phyloP scores from a whole-genome alignment of 2,888 invertebrate genomes.

The Leptothorax acervorum region DNA sequence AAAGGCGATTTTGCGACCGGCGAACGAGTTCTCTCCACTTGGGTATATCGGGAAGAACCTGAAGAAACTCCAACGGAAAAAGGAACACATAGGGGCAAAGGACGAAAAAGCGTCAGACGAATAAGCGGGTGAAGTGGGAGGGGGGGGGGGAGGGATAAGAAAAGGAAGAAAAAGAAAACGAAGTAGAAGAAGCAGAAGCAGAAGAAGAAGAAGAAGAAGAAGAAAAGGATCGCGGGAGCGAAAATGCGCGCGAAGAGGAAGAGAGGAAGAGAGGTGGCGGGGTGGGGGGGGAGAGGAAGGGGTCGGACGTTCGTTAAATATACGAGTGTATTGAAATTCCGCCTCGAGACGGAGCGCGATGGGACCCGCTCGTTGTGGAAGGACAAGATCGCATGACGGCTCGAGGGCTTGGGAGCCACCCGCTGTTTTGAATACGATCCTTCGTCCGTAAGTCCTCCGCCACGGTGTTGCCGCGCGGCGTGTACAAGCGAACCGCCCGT shows the following conservation, averaged over 20 bases:
- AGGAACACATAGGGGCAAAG: conserved; percentile 55
- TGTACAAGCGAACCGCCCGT: conserved; percentile 67
- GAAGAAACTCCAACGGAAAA: conserved; percentile 59
- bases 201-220: conserved; percentile 41
- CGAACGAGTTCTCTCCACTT: conserved; percentile 70
- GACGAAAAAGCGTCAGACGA: conserved; percentile 48
- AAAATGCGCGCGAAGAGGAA: conserved; percentile 26
- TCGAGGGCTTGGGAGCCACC: conserved; percentile 80
- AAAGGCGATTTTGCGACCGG: conserved; percentile 71
- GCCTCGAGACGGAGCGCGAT: conserved; percentile 79
- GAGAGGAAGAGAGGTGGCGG: conserved; percentile 7
- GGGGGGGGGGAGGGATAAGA: conserved; percentile 42
- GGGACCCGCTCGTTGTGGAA: conserved; percentile 81
- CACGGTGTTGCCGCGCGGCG: conserved; percentile 67
- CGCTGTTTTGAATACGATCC: conserved; percentile 84
- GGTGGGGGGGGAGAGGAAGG: conserved; percentile 16
- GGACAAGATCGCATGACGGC: conserved; percentile 83
- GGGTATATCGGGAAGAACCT: conserved; percentile 64
- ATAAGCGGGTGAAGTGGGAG: conserved; percentile 41
- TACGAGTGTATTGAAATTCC: conserved; percentile 84
- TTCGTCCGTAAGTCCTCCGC: conserved; percentile 70
- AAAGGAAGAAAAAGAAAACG: conserved; percentile 46
- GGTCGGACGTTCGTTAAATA: conserved; percentile 82
- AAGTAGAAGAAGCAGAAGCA: conserved; percentile 37
- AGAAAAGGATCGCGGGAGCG: conserved; percentile 34